Evolutionary conservation across 37 sponge, comb jelly and placozoan species (phyloP).

Genomic region (Beroe forskalii): DNA sequence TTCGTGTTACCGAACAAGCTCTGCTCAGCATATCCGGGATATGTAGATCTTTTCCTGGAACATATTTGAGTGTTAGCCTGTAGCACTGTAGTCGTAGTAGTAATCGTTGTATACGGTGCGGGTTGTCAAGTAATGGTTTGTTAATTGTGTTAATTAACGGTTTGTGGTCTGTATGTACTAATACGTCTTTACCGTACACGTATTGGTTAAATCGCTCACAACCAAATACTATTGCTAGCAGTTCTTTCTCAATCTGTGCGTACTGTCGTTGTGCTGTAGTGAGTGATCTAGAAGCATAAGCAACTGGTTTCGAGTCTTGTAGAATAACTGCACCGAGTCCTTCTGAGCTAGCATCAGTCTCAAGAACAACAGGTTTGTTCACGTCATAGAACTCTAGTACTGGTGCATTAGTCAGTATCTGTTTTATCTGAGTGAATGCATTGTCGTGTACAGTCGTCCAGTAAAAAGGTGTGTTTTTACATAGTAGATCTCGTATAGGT

Average conservation of each 20-base stretch:
- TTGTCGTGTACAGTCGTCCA: slow-evolving; percentile 66
- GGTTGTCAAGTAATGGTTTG: background rate
- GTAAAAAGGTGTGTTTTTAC: slow-evolving; percentile 66
- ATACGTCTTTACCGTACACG: background rate
- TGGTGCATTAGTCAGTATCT: slow-evolving; percentile 61
- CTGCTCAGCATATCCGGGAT: too few relatives aligned
- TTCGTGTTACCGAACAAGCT: background rate
- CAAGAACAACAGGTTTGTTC: slow-evolving; percentile 46
- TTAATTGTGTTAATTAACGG: too few relatives aligned
- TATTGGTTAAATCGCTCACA: too few relatives aligned
- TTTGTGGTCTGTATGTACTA: slow-evolving; percentile 39
- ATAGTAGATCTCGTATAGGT: slow-evolving; percentile 67
- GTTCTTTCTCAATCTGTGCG: slow-evolving; percentile 63
- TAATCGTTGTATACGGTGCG: background rate
- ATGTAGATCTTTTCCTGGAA: slow-evolving; percentile 17
- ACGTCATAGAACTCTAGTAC: slow-evolving; percentile 68
- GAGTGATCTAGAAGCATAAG: slow-evolving; percentile 62
- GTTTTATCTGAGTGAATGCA: slow-evolving; percentile 64
- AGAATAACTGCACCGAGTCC: slow-evolving; percentile 68
- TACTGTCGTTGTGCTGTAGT: slow-evolving; percentile 16
- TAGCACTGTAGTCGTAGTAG: background rate
- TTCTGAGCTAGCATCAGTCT: slow-evolving; percentile 67
- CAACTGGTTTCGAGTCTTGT: slow-evolving; percentile 66
- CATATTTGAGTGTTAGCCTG: background rate
- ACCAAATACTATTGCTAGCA: too few relatives aligned